A percentile compares a stretch with the other conserved stretches of the same genome.
These are phyloP conservation scores for Slavum lentiscoides DNA, from an alignment of 2,888 invertebrate genomes.

Conservation along the genomic window DNA sequence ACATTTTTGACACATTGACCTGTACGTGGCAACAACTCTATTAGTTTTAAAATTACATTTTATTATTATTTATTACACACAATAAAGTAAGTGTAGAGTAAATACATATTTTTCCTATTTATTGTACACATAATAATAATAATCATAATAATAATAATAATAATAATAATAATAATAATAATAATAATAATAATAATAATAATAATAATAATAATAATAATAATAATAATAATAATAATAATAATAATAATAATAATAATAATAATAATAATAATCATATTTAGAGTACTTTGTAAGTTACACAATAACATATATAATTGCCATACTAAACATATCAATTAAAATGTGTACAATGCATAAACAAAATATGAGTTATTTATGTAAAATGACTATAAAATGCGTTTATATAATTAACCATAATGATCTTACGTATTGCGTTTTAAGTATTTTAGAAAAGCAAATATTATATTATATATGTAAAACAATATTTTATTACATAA, in stretches of 20 bases:
- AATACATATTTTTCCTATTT: not conserved
- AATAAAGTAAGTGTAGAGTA: too few species aligned
- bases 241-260: not conserved
- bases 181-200: too few species aligned
- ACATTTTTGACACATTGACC: constrained; percentile 16
- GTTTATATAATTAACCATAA: constrained; percentile 14
- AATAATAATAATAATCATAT: not conserved
- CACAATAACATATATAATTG: constrained; percentile 2
- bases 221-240: too few species aligned
- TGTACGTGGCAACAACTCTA: not conserved
- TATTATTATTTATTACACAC: not conserved
- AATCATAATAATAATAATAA: not conserved
- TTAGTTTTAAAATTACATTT: not conserved
- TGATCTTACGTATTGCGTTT: not conserved
- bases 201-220: not conserved
- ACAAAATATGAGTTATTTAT: constrained; percentile 24
- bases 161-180: too few species aligned
- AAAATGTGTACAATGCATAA: constrained; percentile 24
- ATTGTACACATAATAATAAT: too few species aligned
- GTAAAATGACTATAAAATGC: constrained; percentile 18
- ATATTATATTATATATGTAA: not conserved
- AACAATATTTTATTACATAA: not conserved
- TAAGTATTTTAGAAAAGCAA: not conserved
- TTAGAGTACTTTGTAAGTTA: constrained; percentile 10
- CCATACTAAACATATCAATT: constrained; percentile 32